A percentile compares a stretch with the other conserved stretches of the same genome.
phyloP scores from a whole-genome alignment of 2,113 vertebrate genomes.

The Phaetusa simplex region DNA sequence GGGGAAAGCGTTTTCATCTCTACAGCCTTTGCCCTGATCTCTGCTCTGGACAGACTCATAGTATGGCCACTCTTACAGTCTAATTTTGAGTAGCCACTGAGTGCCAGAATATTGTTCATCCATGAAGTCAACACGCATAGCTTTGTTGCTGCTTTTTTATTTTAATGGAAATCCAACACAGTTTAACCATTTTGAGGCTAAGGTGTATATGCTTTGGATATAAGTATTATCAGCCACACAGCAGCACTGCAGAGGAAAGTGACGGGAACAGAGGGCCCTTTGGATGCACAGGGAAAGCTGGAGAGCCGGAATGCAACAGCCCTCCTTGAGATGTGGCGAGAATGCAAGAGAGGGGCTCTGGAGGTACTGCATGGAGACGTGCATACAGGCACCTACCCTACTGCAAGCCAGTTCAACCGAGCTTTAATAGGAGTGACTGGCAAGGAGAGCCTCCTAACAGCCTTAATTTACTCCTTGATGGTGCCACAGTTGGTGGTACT shows the following conservation, averaged over 20 bases:
- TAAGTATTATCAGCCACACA: neutral
- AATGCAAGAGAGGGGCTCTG: neutral
- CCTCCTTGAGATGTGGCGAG: neutral
- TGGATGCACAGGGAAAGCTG: fast-evolving
- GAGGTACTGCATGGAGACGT: neutral
- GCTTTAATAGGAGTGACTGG: neutral
- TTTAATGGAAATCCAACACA: neutral
- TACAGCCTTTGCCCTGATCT: neutral
- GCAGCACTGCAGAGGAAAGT: neutral
- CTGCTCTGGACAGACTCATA: neutral
- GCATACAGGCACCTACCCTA: neutral
- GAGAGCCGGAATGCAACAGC: neutral
- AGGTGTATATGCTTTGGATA: neutral
- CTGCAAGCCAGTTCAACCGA: neutral
- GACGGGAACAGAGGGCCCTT: neutral
- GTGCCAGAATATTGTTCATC: neutral
- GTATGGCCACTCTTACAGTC: fast-evolving
- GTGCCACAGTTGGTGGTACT: slow-evolving; percentile 50
- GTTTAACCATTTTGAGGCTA: neutral
- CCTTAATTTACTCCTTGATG: slow-evolving; percentile 49
- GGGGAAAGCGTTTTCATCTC: neutral
- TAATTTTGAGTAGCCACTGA: neutral
- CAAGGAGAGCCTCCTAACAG: neutral
- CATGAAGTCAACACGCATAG: fast-evolving
- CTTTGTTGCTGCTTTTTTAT: neutral